Evolutionary conservation across 2,113 vertebrate species (phyloP), one percentile per base, ranked within the genome.

Genomic region (Heterotilapia buettikoferi): DNA sequence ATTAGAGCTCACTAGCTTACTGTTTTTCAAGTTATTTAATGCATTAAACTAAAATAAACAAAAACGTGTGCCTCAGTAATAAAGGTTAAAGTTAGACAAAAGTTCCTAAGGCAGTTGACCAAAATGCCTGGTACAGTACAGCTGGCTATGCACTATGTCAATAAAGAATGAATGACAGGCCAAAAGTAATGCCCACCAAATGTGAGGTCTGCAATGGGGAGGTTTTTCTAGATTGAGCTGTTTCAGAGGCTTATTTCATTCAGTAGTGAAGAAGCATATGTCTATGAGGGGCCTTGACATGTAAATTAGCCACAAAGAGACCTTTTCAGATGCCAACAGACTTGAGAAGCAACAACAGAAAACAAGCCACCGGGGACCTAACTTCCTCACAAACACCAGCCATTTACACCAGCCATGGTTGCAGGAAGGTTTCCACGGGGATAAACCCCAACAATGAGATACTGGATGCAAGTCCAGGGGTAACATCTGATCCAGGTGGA

Each of bases 281-380:
- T 92, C 87, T 88, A 57, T 89, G 90, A 89, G 89, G 85, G 88
- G 84, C 86, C 92, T 92, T 93, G 90, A 92, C 90, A 94, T 95
- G 93, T 92, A 94, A 94, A 94, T 93, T 84, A 86, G 83, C 85
- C 80, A 80, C 83, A 90, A 92, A 90, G 86, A 89, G 92, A 86
- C 57, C 82, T 84, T 90, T 92, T 82, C 83, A 88, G 43, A 80
- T 59, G 76, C 86, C 92, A 92, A n/a, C 78, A 91, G 84, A 86
- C 83, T 71, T 80, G 54, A 84, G 76, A 91, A 85, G 88, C 76
- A 87, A 92, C 80, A 93, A 90, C 73, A 87, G 82, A 91, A 88
- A 86, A 89, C 89, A 90, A 88, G 85, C 82, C 86, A 86, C 66
- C n/a, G 61, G 80, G 85, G 86, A 89, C 43, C 86, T 83, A 63